A percentile compares a stretch with the other conserved stretches of the same genome.
Conservation (phyloP, 2,113 vertebrate species). For the Martes martes region DNA sequence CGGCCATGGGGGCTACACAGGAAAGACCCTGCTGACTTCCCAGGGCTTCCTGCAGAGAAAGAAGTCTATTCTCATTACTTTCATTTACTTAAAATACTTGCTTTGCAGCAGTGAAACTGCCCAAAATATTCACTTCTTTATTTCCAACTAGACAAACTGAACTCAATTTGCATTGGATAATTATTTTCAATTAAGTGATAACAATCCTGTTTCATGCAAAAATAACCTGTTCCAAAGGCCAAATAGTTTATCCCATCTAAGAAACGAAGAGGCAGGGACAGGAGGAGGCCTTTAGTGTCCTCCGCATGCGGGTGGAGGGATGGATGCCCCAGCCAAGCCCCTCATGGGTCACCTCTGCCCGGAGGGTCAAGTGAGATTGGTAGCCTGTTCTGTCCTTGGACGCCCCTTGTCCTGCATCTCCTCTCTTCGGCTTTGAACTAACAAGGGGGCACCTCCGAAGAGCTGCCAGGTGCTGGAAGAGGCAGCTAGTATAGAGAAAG, state of each 20-base stretch:
- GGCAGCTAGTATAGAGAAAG: not conserved
- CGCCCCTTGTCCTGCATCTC: not conserved
- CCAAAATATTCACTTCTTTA: slow-evolving; percentile 58
- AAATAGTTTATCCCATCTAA: slow-evolving; percentile 76
- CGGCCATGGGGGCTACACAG: not conserved
- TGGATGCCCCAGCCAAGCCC: not conserved
- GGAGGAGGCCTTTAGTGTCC: not conserved
- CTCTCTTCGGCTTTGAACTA: not conserved
- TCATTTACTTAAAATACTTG: slow-evolving; percentile 55
- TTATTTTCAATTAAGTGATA: slow-evolving; percentile 86
- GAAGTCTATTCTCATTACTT: not conserved
- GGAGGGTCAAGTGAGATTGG: not conserved
- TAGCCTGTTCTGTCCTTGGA: not conserved
- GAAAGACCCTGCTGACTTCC: not conserved
- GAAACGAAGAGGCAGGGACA: slow-evolving; percentile 39
- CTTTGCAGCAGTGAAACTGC: slow-evolving; percentile 61
- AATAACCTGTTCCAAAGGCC: slow-evolving; percentile 83
- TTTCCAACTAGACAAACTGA: slow-evolving; percentile 74
- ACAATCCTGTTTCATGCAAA: slow-evolving; percentile 80
- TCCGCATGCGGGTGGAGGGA: not conserved
- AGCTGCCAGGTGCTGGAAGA: not conserved
- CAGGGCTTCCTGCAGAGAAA: not conserved
- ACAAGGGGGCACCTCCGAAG: not conserved
- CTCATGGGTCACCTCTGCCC: not conserved
- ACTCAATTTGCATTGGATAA: slow-evolving; percentile 83